A percentile compares a stretch with the other conserved stretches of the same genome.
Conservation (phyloP, 2,888 invertebrate species). For the Erebia ligea region DNA sequence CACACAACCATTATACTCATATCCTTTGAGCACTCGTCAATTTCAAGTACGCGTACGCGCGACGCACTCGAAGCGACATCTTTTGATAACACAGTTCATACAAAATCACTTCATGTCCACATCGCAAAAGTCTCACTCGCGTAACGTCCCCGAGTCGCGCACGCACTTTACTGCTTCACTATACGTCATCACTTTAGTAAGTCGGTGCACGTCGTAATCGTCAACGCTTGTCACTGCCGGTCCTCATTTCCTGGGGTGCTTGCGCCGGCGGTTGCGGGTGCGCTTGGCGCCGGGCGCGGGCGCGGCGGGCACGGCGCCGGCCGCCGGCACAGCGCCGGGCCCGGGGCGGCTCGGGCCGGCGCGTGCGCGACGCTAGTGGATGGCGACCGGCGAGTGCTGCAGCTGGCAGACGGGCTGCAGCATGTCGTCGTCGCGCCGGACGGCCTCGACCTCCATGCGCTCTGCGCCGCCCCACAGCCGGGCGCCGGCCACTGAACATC, state of each 20-base stretch:
- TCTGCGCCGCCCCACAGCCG: slow-evolving; percentile 83
- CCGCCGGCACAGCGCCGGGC: slow-evolving; percentile 22
- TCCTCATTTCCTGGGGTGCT: slow-evolving; percentile 14
- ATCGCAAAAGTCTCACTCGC: background rate
- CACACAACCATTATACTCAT: slow-evolving; percentile 41
- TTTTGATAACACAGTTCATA: too few relatives aligned
- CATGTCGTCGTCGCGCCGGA: slow-evolving; percentile 84
- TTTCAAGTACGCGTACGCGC: background rate
- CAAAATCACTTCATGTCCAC: too few relatives aligned
- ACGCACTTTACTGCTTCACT: slow-evolving; percentile 7
- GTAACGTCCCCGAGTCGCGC: slow-evolving; percentile 18
- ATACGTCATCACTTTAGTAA: slow-evolving; percentile 8
- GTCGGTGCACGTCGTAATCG: slow-evolving; percentile 20
- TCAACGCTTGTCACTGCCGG: background rate
- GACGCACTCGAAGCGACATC: background rate
- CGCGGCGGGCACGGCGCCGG: slow-evolving; percentile 22
- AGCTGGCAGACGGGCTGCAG: slow-evolving; percentile 90
- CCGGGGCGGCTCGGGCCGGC: slow-evolving; percentile 30
- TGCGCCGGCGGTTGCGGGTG: slow-evolving; percentile 14
- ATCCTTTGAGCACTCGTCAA: slow-evolving; percentile 25
- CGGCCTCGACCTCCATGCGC: slow-evolving; percentile 86
- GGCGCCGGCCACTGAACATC: slow-evolving; percentile 56
- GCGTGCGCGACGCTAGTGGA: slow-evolving; percentile 82
- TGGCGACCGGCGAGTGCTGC: slow-evolving; percentile 96
- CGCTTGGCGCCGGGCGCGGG: slow-evolving; percentile 14